These are phyloP conservation scores for Epinotia ramella DNA, from an alignment of 2,888 invertebrate genomes.

Conservation along the genomic window DNA sequence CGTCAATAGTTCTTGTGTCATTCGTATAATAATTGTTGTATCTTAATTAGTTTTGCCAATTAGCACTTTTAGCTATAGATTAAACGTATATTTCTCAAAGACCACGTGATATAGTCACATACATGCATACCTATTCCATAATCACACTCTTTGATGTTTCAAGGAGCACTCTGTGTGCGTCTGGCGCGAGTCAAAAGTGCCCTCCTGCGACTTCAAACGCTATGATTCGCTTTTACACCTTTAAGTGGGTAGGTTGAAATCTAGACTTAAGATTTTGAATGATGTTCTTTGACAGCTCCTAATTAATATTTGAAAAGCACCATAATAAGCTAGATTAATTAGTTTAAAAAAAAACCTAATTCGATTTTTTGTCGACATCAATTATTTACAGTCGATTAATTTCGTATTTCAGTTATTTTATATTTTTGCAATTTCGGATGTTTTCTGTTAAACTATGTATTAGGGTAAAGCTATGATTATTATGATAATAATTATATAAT, in stretches of 20 bases:
- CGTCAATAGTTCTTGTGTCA: no score
- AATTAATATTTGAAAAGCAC: conserved; percentile 35
- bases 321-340: conserved; percentile 33
- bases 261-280: conserved; percentile 41
- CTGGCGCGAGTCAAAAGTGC: conserved; percentile 67
- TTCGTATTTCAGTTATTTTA: no score
- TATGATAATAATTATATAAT: no score
- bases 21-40: no score
- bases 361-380: no score
- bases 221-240: conserved; percentile 80
- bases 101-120: conserved; percentile 31
- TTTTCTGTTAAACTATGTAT: no score
- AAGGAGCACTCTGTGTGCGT: conserved; percentile 75
- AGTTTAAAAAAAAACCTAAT: no score
- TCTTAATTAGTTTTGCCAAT: background rate
- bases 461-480: no score
- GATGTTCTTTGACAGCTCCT: conserved; percentile 47
- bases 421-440: no score
- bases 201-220: conserved; percentile 72
- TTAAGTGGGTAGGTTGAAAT: conserved; percentile 59
- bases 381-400: no score
- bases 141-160: conserved; percentile 71
- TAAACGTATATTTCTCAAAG: conserved; percentile 42
- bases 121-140: conserved; percentile 44
- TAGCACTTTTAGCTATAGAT: background rate